A percentile compares a stretch with the other conserved stretches of the same genome.
Conservation (phyloP, 2,113 vertebrate genomes). For the Ageneiosus marmoratus region DNA sequence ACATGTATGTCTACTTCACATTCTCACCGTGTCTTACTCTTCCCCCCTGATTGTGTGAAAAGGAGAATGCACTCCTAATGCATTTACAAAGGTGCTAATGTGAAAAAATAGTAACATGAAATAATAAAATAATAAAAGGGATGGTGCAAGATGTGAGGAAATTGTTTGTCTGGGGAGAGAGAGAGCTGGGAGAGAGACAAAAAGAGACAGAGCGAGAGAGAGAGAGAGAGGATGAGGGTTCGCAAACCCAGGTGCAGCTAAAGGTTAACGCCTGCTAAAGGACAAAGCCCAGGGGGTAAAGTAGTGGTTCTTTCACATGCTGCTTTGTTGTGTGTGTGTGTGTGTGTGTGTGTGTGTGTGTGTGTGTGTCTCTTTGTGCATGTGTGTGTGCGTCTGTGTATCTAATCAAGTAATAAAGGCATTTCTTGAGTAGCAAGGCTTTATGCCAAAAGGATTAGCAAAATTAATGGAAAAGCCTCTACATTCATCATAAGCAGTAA, state of each 20-base stretch:
- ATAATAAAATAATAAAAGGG: conserved; percentile 25
- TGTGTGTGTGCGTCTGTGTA: conserved; percentile 35
- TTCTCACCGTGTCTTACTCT: not conserved
- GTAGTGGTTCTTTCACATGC: conserved; percentile 39
- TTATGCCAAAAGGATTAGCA: not conserved
- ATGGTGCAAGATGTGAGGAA: conserved; percentile 27
- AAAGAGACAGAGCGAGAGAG: not conserved
- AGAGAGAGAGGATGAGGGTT: conserved; percentile 33
- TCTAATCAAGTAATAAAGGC: not conserved
- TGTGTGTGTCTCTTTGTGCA: conserved; percentile 33
- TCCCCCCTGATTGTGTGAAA: not conserved
- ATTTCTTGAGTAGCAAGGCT: conserved; percentile 1
- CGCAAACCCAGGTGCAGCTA: conserved; percentile 48
- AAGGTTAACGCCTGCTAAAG: conserved; percentile 50
- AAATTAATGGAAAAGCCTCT: not conserved
- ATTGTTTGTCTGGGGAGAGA: conserved; percentile 28
- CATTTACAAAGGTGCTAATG: not conserved
- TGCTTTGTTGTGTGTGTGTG: conserved; percentile 3
- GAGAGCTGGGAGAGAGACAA: conserved; percentile 34
- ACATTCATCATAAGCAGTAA: not conserved
- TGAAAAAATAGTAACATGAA: not conserved
- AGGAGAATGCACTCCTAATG: not conserved
- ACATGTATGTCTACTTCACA: not conserved
- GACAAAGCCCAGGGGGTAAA: conserved; percentile 41
- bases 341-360: conserved; percentile 43